These are phyloP conservation scores for Mythimna loreyi DNA, from an alignment of 2,888 invertebrate species.

Conservation along the genomic window DNA sequence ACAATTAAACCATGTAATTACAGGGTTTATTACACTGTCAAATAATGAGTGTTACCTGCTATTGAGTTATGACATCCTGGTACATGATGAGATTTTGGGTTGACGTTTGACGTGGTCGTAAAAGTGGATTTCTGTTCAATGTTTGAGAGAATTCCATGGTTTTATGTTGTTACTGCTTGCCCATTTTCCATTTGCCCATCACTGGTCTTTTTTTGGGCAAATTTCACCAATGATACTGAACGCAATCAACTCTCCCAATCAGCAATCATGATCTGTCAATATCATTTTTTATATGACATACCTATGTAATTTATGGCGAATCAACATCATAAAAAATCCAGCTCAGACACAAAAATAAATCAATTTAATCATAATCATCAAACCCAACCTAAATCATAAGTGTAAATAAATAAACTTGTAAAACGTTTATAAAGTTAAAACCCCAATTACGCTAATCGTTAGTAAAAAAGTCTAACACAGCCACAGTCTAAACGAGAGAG, in stretches of 20 bases:
- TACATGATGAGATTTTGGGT: constrained; percentile 43
- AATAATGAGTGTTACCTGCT: constrained; percentile 52
- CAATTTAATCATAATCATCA: constrained; percentile 20
- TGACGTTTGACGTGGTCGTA: constrained; percentile 38
- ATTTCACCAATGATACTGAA: background rate
- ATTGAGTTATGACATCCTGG: constrained; percentile 58
- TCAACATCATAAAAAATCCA: background rate
- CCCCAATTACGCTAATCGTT: constrained; percentile 58
- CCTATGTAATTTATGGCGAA: too few relatives aligned
- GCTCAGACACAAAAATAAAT: background rate
- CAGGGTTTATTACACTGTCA: constrained; percentile 64
- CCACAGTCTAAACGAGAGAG: constrained; percentile 64
- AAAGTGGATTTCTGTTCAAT: constrained; percentile 32
- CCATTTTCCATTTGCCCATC: background rate
- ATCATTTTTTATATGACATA: background rate
- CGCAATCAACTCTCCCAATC: background rate
- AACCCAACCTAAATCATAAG: constrained; percentile 15
- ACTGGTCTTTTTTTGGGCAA: background rate
- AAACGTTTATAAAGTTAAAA: constrained; percentile 54
- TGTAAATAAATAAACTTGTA: constrained; percentile 56
- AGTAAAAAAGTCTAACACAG: constrained; percentile 68
- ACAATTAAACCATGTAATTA: constrained; percentile 77
- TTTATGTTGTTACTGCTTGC: background rate
- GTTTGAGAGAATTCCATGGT: constrained; percentile 22
- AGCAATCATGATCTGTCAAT: background rate